These are phyloP conservation scores for Lycodopsis pacificus DNA, from an alignment of 2,797 vertebrate genomes.

Conservation along the genomic window DNA sequence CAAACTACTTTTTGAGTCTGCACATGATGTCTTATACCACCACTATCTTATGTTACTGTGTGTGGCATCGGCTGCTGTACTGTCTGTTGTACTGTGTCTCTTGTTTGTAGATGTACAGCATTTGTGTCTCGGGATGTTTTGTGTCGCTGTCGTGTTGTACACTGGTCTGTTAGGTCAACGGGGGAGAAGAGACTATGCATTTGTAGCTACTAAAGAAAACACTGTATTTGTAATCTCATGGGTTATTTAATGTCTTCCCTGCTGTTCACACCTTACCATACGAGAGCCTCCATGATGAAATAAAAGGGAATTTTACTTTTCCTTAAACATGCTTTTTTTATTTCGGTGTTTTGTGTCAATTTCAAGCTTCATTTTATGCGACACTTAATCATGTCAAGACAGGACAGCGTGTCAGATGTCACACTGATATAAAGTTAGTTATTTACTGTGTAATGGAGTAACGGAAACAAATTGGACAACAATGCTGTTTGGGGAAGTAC, in stretches of 20 bases:
- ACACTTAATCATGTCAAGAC: slow-evolving; percentile 11
- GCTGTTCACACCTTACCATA: slow-evolving; percentile 31
- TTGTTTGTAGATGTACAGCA: slow-evolving; percentile 5
- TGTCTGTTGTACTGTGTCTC: slow-evolving; percentile 22
- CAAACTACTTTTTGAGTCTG: slow-evolving; percentile 21
- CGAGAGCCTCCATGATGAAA: slow-evolving; percentile 47
- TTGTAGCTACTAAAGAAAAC: slow-evolving; percentile 37
- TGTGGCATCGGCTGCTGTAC: slow-evolving; percentile 8
- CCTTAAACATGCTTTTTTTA: not conserved
- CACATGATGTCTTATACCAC: slow-evolving; percentile 9
- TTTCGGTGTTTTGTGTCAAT: not conserved
- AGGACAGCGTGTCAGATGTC: slow-evolving; percentile 5
- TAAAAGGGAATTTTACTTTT: slow-evolving; percentile 51
- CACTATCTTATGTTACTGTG: slow-evolving; percentile 15
- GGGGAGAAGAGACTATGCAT: slow-evolving; percentile 10
- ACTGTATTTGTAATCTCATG: slow-evolving; percentile 37
- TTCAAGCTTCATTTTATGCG: slow-evolving; percentile 21
- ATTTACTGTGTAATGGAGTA: slow-evolving; percentile 28
- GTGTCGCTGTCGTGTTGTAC: slow-evolving; percentile 27
- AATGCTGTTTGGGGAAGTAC: slow-evolving; percentile 38
- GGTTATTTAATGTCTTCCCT: slow-evolving; percentile 35
- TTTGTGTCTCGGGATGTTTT: slow-evolving; percentile 18
- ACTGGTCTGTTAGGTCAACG: slow-evolving; percentile 36
- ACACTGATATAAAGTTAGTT: not conserved
- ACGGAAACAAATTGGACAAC: slow-evolving; percentile 32